A percentile compares a stretch with the other conserved stretches of the same genome.
These are phyloP conservation scores for Apis florea DNA, from an alignment of 1,140 invertebrate genomes.

Conservation along the genomic window DNA sequence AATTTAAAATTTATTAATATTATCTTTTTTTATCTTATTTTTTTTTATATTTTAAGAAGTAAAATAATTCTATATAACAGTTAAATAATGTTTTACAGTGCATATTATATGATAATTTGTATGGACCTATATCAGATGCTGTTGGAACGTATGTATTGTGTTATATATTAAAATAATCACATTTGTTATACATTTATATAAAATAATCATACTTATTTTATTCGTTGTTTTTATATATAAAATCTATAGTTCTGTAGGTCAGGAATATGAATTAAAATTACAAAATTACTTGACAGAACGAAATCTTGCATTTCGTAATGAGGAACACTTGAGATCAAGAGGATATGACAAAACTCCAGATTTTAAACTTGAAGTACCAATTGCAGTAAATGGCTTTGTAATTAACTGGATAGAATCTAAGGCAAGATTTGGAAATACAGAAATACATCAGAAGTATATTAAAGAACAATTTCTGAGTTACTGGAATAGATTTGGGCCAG, in stretches of 20 bases:
- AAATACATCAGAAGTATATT: slow-evolving; percentile 91
- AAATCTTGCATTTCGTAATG: slow-evolving; percentile 88
- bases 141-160: slow-evolving; percentile 84
- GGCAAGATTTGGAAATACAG: slow-evolving; percentile 93
- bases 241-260: slow-evolving; percentile 84
- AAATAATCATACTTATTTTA: too few species aligned
- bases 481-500: slow-evolving; percentile 96
- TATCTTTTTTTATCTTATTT: too few species aligned
- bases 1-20: slow-evolving; percentile 64
- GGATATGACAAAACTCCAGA: slow-evolving; percentile 98
- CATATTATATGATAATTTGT: slow-evolving; percentile 75
- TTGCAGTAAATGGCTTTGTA: slow-evolving; percentile 91
- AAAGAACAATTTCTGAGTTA: slow-evolving; percentile 94
- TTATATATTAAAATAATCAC: slow-evolving; percentile 33
- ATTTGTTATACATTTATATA: too few species aligned
- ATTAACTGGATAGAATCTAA: slow-evolving; percentile 99
- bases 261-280: slow-evolving; percentile 88
- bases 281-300: slow-evolving; percentile 82
- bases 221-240: slow-evolving; percentile 2
- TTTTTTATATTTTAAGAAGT: slow-evolving; percentile 8
- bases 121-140: slow-evolving; percentile 88
- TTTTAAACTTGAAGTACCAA: slow-evolving; percentile 93
- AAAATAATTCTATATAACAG: slow-evolving; percentile 1
- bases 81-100: slow-evolving; percentile 59
- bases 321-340: slow-evolving; percentile 88